Evolutionary conservation across 2,888 invertebrate genomes (phyloP).

Genomic region (Drosophila niveifrons): DNA sequence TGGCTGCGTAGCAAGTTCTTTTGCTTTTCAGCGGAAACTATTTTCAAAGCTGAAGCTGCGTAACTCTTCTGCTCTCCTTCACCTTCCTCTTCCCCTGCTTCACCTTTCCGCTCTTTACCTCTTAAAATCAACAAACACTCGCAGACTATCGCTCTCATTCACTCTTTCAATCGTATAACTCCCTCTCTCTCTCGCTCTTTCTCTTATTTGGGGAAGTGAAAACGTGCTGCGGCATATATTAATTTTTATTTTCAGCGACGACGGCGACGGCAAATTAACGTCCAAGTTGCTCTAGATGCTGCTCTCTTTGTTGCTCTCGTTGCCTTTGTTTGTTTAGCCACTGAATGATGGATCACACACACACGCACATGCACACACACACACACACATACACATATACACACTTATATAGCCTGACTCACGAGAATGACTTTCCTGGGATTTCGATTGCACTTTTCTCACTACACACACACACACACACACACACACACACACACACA

Average conservation of each 20-base stretch:
- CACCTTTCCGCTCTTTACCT: neutral
- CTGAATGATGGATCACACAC: constrained; percentile 74
- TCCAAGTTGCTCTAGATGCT: constrained; percentile 25
- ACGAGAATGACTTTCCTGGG: constrained; percentile 61
- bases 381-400: constrained; percentile 15
- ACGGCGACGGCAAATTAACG: constrained; percentile 70
- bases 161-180: neutral
- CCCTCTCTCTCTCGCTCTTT: constrained; percentile 1
- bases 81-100: neutral
- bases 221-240: constrained; percentile 81
- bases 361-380: constrained; percentile 25
- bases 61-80: constrained; percentile 10
- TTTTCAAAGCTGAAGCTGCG: constrained; percentile 56
- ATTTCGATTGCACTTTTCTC: constrained; percentile 62
- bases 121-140: constrained; percentile 61
- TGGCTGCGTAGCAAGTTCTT: constrained; percentile 40
- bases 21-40: constrained; percentile 62
- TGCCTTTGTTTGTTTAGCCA: constrained; percentile 74
- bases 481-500: neutral
- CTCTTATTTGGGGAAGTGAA: constrained; percentile 53
- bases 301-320: constrained; percentile 34
- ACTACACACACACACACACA: constrained; percentile 28
- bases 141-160: neutral
- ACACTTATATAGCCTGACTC: constrained; percentile 6
- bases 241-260: constrained; percentile 72